Evolutionary conservation across 1,140 invertebrate species (phyloP).

Genomic region (Drosophila simulans): DNA sequence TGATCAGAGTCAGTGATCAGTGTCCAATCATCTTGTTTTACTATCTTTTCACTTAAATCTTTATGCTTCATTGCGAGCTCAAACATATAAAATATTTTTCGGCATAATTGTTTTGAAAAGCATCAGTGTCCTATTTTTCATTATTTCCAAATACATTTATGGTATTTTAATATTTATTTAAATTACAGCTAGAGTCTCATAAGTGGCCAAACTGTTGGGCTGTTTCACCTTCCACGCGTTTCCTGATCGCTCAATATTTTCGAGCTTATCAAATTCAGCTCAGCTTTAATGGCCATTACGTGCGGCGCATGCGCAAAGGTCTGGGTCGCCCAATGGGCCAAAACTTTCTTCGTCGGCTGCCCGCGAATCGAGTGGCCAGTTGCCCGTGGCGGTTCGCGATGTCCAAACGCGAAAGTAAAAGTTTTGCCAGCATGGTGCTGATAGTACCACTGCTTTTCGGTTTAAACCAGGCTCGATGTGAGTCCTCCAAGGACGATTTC

Average conservation of each 20-base stretch:
- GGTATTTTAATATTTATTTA: not conserved
- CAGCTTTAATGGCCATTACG: constrained; percentile 62
- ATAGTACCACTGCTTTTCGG: constrained; percentile 7
- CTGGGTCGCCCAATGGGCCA: constrained; percentile 32
- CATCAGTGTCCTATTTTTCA: no score
- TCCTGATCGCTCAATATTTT: constrained; percentile 21
- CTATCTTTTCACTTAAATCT: no score
- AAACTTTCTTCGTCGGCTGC: constrained; percentile 67
- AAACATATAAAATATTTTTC: no score
- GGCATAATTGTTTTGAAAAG: no score
- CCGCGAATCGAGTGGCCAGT: constrained; percentile 42
- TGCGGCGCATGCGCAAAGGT: constrained; percentile 57
- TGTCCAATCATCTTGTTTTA: not conserved
- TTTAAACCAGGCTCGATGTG: not conserved
- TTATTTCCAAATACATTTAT: no score
- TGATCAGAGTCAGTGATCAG: not conserved
- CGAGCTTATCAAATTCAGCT: constrained; percentile 61
- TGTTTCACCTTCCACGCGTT: constrained; percentile 25
- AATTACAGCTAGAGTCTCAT: no score
- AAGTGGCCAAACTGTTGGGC: not conserved
- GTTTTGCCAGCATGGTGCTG: constrained; percentile 13
- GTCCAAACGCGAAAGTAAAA: constrained; percentile 65
- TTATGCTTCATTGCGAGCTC: no score
- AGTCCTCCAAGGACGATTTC: not conserved
- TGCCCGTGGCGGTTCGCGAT: constrained; percentile 44